phyloP scores from a whole-genome alignment of 2,797 vertebrate genomes.

The Pteropus rufus region DNA sequence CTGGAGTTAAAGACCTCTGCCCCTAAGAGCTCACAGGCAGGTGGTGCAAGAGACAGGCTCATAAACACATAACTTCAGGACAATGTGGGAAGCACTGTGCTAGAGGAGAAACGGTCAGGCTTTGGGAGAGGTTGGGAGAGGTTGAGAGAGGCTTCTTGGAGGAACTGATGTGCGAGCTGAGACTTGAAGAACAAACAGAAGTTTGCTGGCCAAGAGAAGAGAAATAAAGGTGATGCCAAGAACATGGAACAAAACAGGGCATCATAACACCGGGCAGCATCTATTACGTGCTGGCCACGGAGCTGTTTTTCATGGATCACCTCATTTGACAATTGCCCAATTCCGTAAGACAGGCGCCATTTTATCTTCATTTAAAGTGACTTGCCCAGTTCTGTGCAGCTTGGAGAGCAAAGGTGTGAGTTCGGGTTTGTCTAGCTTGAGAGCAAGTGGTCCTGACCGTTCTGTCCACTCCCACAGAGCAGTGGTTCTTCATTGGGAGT shows the following conservation, averaged over 20 bases:
- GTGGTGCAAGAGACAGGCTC: not conserved
- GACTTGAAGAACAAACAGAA: not conserved
- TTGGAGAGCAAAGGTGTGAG: not conserved
- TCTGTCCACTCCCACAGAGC: not conserved
- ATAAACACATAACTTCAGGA: not conserved
- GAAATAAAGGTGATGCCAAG: not conserved
- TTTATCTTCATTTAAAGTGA: not conserved
- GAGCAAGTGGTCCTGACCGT: not conserved
- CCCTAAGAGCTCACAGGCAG: not conserved
- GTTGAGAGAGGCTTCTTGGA: not conserved
- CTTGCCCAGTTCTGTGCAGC: not conserved
- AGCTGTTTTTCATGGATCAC: not conserved
- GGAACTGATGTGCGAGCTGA: not conserved
- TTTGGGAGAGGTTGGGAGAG: not conserved
- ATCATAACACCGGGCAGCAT: fast-evolving
- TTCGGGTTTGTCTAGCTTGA: not conserved
- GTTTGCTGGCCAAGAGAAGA: not conserved
- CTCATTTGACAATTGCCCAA: not conserved
- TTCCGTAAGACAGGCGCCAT: not conserved
- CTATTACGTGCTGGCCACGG: fast-evolving
- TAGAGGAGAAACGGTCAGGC: not conserved
- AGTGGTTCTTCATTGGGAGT: not conserved
- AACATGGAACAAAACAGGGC: not conserved
- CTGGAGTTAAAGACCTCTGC: not conserved
- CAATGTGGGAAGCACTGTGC: fast-evolving